Conservation (phyloP, 2,797 vertebrate species). For the Liasis olivaceus region DNA sequence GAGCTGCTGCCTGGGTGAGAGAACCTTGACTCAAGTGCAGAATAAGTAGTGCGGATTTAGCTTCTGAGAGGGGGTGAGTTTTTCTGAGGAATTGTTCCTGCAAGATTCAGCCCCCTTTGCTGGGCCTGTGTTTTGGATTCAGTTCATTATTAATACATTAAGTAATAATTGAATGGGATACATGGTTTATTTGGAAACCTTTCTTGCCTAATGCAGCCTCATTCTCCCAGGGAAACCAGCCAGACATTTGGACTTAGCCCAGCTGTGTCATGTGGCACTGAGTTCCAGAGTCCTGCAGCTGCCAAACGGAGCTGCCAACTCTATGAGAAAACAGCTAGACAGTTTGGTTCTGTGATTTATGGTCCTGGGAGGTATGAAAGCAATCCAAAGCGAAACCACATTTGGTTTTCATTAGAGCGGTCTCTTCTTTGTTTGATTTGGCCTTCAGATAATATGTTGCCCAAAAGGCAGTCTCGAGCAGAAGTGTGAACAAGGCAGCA, state of each 20-base stretch:
- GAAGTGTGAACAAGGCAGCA: not conserved
- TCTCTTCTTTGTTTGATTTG: not conserved
- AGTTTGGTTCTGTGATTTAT: not conserved
- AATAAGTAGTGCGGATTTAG: not conserved
- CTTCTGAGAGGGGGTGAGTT: not conserved
- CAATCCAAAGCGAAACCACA: not conserved
- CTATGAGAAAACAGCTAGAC: not conserved
- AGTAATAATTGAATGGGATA: not conserved
- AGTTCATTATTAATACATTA: not conserved
- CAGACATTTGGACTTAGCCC: not conserved
- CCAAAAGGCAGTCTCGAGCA: too few relatives aligned
- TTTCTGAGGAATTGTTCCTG: not conserved
- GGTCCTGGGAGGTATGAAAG: not conserved
- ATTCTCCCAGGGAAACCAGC: not conserved
- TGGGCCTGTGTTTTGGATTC: too few relatives aligned
- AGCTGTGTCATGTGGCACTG: conserved; percentile 5
- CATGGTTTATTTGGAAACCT: not conserved
- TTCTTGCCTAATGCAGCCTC: not conserved
- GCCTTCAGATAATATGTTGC: not conserved
- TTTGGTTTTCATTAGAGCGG: not conserved
- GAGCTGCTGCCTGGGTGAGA: not conserved
- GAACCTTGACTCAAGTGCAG: not conserved
- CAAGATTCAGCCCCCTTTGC: not conserved
- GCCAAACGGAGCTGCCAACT: not conserved
- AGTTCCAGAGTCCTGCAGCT: not conserved